Evolutionary conservation across 2,113 vertebrate species (phyloP).

Genomic region (Collichthys lucidus): DNA sequence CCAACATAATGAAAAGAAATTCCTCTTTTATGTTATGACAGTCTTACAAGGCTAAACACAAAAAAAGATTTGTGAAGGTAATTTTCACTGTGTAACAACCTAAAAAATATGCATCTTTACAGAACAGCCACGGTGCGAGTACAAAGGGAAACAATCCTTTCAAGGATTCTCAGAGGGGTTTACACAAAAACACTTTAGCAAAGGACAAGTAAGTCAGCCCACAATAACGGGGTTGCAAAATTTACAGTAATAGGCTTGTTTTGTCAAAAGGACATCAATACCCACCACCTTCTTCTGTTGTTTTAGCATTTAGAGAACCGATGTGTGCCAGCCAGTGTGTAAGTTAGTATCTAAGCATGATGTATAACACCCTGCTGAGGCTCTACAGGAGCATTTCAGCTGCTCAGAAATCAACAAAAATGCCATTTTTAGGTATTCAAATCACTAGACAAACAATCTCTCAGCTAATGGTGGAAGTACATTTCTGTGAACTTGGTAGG

Average conservation of each 20-base stretch:
- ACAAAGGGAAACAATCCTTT: constrained; percentile 13
- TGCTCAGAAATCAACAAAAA: constrained; percentile 10
- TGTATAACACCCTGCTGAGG: constrained; percentile 13
- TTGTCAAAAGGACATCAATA: not conserved
- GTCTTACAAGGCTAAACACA: not conserved
- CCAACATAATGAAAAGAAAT: not conserved
- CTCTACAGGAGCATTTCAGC: not conserved
- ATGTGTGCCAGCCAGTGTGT: not conserved
- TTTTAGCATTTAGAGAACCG: constrained; percentile 1
- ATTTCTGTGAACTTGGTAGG: not conserved
- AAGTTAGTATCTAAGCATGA: constrained; percentile 5
- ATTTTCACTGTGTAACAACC: constrained; percentile 14
- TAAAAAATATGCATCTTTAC: constrained; percentile 20
- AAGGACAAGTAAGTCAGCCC: not conserved
- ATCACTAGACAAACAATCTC: not conserved
- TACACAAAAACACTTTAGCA: not conserved
- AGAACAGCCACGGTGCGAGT: not conserved
- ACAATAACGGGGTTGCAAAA: constrained; percentile 17
- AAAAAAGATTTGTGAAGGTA: not conserved
- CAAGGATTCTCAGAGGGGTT: not conserved
- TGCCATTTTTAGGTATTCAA: not conserved
- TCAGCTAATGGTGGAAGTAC: not conserved
- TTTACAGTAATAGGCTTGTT: constrained; percentile 30
- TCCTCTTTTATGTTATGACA: not conserved
- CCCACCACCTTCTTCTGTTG: constrained; percentile 4